Evolutionary conservation across 2,888 invertebrate genomes (phyloP), one percentile per base, ranked within the genome.

Genomic region (Pelosia muscerda): DNA sequence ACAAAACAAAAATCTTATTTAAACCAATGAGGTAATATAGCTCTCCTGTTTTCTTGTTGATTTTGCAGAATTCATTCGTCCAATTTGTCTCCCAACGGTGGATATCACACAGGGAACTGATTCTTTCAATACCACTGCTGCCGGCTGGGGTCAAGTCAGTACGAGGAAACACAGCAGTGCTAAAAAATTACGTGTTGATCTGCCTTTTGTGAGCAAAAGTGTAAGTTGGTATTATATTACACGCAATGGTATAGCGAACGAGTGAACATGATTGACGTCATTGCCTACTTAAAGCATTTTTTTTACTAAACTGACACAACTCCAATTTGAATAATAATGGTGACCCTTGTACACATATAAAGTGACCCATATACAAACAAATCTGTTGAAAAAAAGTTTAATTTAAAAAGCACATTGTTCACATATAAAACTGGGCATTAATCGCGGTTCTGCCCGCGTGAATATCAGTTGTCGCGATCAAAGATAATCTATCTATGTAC

Each of bases 161-260:
- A 92, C 78, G 72, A 82, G 22, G 81, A 90, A 70, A 4, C 67
- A 72, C 0, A 81, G 57, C 26, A 91, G 89, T 71, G 69, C 82
- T 8, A 55, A 87, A 8, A 92, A 91, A 69, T 76, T 85, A 13
- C 86, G 88, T 54, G 85, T 89, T 0, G 76, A 76, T 0, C 49
- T 91, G 49, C 87, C 89, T 0, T 86, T 72, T 28, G 74, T 81
- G 0, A 59, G 58, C 3, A 58, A 66, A 53, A 53, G 73, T 68
- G 88, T 88, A 77, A 79, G 71, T 74, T 67, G 55, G 58, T 59
- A 4, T 2, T 0, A 13, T 49, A 53, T 28, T 15, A 2, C 19
- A 5, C 5, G 2, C 0, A 19, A 34, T 26, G 13, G 10, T 6
- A 58, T 13, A 9, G 2, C 25, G 8, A 25, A 9, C 22, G 22